Base-by-base conservation (phyloP, 30 jellyfish, hydroid and myxozoan species). In the Hydra vulgaris region DNA sequence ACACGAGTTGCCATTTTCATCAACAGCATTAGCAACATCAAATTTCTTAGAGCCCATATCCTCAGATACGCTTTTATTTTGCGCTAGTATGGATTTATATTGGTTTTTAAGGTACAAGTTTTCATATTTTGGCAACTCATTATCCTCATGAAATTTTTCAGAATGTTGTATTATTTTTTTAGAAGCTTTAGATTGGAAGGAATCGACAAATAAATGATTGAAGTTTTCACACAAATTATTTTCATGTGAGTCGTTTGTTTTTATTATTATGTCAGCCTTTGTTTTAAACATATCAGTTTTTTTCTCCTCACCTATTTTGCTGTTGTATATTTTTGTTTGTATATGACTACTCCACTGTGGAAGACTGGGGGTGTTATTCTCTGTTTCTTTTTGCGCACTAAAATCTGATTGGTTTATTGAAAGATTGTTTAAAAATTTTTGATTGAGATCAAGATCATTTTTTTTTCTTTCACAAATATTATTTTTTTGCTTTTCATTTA, bases 1-100 rank as follows among this genome's bases (percentile, higher is more conserved):
- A 26, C 83, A 75, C 15, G 83, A 75, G 26, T 75, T 75, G 18
- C 83, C 83, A 21, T 53, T 7, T 7, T 75, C 70, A 25, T 75
- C 83, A 17, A 27, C 70, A 17, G 56, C 7, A 70, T 75, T 53
- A 4, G 56, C 71, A 55, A 21, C 56, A 71, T 71, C 79, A 53
- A 75, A 75, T 7, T 26, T 21, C 0, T 18, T 75, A 25, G 72
- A 40, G 61, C 12, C 5, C 61, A 40, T 40, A 40, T 40, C 61
- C 5, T 40, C 61, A 40, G 61, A 12, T 40, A 40, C 61, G 61
- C 61, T 40, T 5, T 40, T 40, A 3, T 40, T 40, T 3, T 40
- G 61, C 12, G 8, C 12, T 5, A 40, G 61, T 3, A 5, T 5
- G 5, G 8, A 3, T 40, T 40, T 12, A 3, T 40, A 12, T 40